Conservation (phyloP, 1,140 invertebrate species). For the Drosophila pectinifera region DNA sequence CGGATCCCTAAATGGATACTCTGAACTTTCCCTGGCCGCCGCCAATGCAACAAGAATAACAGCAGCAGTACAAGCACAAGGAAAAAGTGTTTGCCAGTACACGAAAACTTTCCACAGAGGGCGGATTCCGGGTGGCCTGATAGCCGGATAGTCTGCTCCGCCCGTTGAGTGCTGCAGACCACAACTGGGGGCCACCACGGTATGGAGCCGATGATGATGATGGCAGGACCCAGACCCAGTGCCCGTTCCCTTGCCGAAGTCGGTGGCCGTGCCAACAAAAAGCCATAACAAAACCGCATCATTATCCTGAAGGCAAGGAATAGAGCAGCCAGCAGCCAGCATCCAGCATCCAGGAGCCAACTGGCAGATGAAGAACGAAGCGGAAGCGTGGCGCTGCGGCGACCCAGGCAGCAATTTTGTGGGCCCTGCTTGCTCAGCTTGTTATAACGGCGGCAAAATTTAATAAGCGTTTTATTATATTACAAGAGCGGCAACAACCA, state of each 20-base stretch:
- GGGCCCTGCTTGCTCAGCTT: conserved; percentile 54
- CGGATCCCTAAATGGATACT: conserved; percentile 41
- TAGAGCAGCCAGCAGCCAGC: conserved; percentile 32
- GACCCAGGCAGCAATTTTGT: conserved; percentile 69
- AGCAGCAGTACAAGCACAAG: conserved; percentile 33
- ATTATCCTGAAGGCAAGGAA: conserved; percentile 71
- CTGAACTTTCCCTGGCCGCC: conserved; percentile 53
- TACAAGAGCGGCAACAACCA: conserved; percentile 53
- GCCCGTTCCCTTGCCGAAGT: conserved; percentile 13
- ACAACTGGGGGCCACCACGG: conserved; percentile 35
- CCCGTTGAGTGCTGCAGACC: conserved; percentile 62
- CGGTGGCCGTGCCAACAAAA: conserved; percentile 60
- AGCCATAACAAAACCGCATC: conserved; percentile 73
- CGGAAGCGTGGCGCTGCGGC: conserved; percentile 64
- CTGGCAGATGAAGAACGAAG: conserved; percentile 29
- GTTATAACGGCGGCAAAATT: conserved; percentile 67
- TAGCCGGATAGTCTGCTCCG: conserved; percentile 30
- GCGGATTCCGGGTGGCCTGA: conserved; percentile 10
- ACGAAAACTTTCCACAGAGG: conserved; percentile 61
- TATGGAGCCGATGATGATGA: conserved; percentile 53
- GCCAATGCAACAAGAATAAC: conserved; percentile 55
- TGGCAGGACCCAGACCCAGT: conserved; percentile 22
- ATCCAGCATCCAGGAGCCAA: conserved; percentile 4
- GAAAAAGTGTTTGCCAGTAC: conserved; percentile 69
- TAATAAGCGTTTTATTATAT: conserved; percentile 77